Percentiles rank a stretch among this genome's conserved stretches.
Evolutionary conservation across 2,797 vertebrate genomes (phyloP).

Genomic region (Rhinichthys osculus): DNA sequence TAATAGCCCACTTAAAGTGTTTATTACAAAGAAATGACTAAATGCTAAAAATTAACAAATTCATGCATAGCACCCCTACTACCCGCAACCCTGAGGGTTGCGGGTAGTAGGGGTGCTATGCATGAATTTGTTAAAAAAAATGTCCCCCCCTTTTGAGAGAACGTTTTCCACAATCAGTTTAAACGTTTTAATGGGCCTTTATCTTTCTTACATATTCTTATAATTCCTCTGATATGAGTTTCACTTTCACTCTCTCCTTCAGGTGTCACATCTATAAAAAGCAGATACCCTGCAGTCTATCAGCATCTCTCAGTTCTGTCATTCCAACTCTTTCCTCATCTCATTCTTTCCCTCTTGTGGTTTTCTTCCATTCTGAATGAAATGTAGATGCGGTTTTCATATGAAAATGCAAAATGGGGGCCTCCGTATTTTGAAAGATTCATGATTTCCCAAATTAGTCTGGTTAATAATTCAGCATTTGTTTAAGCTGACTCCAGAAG

Average conservation of each 20-base stretch:
- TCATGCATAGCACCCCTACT: too few relatives aligned
- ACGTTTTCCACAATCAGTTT: not conserved
- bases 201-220: not conserved
- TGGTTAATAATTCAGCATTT: conserved; percentile 58
- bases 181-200: not conserved
- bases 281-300: not conserved
- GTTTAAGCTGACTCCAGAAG: conserved; percentile 39
- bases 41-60: too few relatives aligned
- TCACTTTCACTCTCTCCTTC: not conserved
- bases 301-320: not conserved
- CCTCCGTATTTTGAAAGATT: conserved; percentile 51
- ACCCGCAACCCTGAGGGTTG: too few relatives aligned
- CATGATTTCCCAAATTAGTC: conserved; percentile 55
- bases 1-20: not conserved
- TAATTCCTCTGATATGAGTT: not conserved
- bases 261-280: conserved; percentile 15
- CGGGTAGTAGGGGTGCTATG: too few relatives aligned
- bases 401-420: conserved; percentile 35
- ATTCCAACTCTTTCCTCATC: not conserved
- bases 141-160: too few relatives aligned
- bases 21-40: too few relatives aligned
- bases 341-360: not conserved
- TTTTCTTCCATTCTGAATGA: conserved; percentile 39
- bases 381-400: conserved; percentile 48
- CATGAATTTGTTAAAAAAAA: too few relatives aligned